Percentiles rank a stretch among this genome's conserved stretches.
Conservation (phyloP, 92 coral and sea anemone species). For the Phymanthus crucifer region DNA sequence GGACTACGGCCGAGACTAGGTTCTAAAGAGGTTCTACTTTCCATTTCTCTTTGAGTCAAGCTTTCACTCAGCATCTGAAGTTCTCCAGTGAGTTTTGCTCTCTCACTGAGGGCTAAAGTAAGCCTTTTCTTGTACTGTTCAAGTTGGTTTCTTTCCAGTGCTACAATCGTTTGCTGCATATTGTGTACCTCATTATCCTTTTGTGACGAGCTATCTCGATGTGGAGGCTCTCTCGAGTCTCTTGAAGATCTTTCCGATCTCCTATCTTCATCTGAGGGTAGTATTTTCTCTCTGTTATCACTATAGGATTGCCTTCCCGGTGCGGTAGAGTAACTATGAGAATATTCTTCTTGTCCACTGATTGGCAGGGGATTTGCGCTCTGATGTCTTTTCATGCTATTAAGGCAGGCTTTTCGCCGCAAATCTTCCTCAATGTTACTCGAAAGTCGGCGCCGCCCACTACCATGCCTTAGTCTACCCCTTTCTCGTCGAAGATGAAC, state of each 20-base stretch:
- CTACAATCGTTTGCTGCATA: slow-evolving; percentile 13
- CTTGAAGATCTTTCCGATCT: background rate
- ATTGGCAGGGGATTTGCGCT: slow-evolving; percentile 26
- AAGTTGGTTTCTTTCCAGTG: slow-evolving; percentile 34
- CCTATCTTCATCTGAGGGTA: background rate
- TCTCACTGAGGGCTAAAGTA: slow-evolving; percentile 52
- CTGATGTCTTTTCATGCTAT: slow-evolving; percentile 50
- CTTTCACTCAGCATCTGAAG: slow-evolving; percentile 37
- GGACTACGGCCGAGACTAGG: background rate
- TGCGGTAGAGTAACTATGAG: background rate
- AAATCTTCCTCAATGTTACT: slow-evolving; percentile 58
- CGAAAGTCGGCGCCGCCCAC: slow-evolving; percentile 22
- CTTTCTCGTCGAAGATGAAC: background rate
- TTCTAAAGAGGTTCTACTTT: background rate
- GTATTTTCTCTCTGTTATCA: background rate
- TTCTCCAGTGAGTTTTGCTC: slow-evolving; percentile 58
- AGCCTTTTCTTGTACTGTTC: slow-evolving; percentile 57
- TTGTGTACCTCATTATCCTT: background rate
- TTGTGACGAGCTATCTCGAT: background rate
- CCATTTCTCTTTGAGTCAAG: slow-evolving; percentile 6
- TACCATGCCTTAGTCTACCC: slow-evolving; percentile 13
- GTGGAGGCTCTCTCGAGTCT: background rate
- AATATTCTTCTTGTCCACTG: background rate
- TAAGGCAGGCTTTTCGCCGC: slow-evolving; percentile 57
- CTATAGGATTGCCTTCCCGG: background rate